A percentile compares a stretch with the other conserved stretches of the same genome.
Conservation (phyloP, 2,113 vertebrate genomes). For the Ptychochromis oligacanthus region DNA sequence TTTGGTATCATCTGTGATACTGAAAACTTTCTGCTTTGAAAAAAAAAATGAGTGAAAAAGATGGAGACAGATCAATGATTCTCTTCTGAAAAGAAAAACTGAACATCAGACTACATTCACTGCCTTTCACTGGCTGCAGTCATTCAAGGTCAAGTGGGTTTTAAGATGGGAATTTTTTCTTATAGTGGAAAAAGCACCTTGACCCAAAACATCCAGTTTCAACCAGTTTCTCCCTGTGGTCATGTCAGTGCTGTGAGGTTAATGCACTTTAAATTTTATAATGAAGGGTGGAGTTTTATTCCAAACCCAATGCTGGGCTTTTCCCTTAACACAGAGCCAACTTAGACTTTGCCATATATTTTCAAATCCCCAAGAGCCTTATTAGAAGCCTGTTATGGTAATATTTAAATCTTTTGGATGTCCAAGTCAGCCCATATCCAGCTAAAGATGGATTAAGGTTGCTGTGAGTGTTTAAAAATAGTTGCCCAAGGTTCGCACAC, state of each 20-base stretch:
- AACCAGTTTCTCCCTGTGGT: slow-evolving; percentile 3
- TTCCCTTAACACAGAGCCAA: slow-evolving; percentile 27
- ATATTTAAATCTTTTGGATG: slow-evolving; percentile 68
- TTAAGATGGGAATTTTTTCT: slow-evolving; percentile 18
- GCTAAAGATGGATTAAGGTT: slow-evolving; percentile 75
- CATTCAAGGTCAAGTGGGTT: slow-evolving; percentile 42
- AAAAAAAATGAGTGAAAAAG: background rate
- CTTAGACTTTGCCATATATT: slow-evolving; percentile 25
- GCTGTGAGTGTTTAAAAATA: slow-evolving; percentile 76
- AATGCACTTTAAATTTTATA: slow-evolving; percentile 34
- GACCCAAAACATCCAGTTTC: no score
- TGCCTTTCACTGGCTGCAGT: slow-evolving; percentile 25
- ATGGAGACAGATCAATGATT: slow-evolving; percentile 26
- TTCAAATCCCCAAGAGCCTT: slow-evolving; percentile 71
- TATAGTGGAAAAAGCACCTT: background rate
- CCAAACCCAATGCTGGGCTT: slow-evolving; percentile 23
- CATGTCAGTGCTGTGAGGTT: slow-evolving; percentile 1
- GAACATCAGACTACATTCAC: background rate
- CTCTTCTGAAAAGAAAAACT: background rate
- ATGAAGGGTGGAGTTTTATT: background rate
- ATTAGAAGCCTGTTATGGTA: slow-evolving; percentile 72
- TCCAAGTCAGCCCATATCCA: slow-evolving; percentile 51
- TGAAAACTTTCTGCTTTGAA: slow-evolving; percentile 43
- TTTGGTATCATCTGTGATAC: slow-evolving; percentile 39
- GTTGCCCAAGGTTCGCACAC: slow-evolving; percentile 39